Evolutionary conservation across 2,797 vertebrate species (phyloP).

Genomic region (Mormyrus hasselquistii): DNA sequence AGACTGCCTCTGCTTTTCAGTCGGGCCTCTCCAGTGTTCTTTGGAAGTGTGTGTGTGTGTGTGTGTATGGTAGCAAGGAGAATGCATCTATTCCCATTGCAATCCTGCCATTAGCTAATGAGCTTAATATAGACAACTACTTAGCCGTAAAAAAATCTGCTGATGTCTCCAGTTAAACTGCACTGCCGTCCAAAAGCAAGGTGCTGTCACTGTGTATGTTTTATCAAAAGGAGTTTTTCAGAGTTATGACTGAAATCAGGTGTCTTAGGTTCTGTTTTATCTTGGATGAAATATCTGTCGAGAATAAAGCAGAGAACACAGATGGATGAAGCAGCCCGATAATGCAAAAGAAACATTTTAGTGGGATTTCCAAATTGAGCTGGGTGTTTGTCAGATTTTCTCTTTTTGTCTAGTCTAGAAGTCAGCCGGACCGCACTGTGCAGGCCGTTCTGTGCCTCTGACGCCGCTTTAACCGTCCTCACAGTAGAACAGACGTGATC

Average conservation of each 20-base stretch:
- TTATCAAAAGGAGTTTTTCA: neutral
- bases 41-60: neutral
- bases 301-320: neutral
- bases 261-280: neutral
- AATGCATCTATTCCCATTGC: neutral
- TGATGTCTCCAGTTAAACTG: conserved; percentile 58
- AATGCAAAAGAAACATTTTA: neutral
- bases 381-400: neutral
- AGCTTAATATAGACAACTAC: conserved; percentile 42
- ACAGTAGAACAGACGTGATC: conserved; percentile 22
- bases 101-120: conserved; percentile 25
- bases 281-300: neutral
- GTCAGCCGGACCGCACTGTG: neutral
- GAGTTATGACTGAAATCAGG: neutral
- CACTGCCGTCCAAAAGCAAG: conserved; percentile 24
- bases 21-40: neutral
- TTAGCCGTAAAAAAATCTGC: conserved; percentile 40
- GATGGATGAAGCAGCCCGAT: neutral
- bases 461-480: conserved; percentile 14
- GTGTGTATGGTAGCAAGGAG: neutral
- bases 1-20: neutral
- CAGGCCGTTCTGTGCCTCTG: conserved; percentile 5
- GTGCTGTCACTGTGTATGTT: neutral
- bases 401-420: neutral
- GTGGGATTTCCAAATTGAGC: neutral